Base-by-base conservation (phyloP, 2,797 vertebrate species). In the Scolopax rusticola region DNA sequence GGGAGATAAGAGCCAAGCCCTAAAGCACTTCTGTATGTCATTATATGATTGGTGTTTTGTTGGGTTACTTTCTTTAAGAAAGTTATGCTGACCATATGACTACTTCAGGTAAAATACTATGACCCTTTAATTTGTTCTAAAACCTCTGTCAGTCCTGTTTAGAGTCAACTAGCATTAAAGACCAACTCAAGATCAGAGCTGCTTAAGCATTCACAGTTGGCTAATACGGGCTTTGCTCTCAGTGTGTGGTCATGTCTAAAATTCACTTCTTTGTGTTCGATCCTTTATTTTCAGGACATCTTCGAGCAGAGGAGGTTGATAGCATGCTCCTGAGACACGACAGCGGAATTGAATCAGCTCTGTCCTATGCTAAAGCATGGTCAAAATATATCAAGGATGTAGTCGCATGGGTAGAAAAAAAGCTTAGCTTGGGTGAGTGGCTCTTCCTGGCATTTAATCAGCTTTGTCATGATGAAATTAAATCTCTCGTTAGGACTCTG, bases 301-400 rank as follows among this genome's bases (percentile, higher is more conserved):
- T 98, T 82, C 98, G 98, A 90, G 98, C 98, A 56, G 97, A 99
- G 94, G 99, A 99, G 74, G 98, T 99, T 95, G 99, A 99, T 95
- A 96, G 93, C 78, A 98, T 99, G 77, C 98, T 99, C 77, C 98
- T 99, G 95, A 98, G 98, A 89, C 99, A 98, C 85, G 98, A 99
- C 94, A 98, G 98, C 14, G 99, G 99, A 19, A 98, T 99, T 97
- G 99, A 99, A 95, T 98, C 99, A 0, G 99, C 99, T 50, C 98
- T 99, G 92, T 98, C 98, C 15, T 99, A 99, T n/a, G 99, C 99
- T 90, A 99, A 99, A 98, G 98, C 99, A 21, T 99, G 99, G 99
- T 99, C 99, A 95, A 99, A 99, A 97, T 99, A 99, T 91, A 99
- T 98, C 97, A 99, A 99, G 98, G 99, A 99, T 94, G 98, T 99